Base-by-base conservation (phyloP, 2,888 invertebrate genomes). In the Apamea monoglypha region DNA sequence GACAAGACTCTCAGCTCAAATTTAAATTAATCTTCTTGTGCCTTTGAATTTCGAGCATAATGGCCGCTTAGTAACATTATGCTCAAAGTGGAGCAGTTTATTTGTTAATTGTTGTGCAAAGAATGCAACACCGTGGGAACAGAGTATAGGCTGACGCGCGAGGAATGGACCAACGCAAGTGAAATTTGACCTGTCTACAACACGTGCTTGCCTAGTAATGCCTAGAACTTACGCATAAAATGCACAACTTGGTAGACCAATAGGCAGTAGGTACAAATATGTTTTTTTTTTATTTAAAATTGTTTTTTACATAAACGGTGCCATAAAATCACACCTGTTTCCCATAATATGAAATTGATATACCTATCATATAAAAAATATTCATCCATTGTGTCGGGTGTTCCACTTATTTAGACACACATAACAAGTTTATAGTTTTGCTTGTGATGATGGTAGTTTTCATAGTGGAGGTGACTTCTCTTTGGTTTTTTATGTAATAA, bases 41-140 rank as follows among this genome's bases (percentile, higher is more conserved):
- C 7, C 21, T 73, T 81, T 81, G 53, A 85, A 82, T 76, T 85
- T 47, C 56, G 36, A 73, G 73, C 76, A 81, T 70, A 79, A 68
- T 83, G 74, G 56, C 16, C 53, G 64, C 71, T 81, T 80, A 68
- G 75, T 81, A 82, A 79, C 82, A 78, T 72, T 66, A 75, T 73
- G 53, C 78, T 75, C 63, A 16, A 86, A 89, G 71, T 86, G 76
- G 86, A 81, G 74, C 84, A 83, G 50, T 89, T 86, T 86, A 75
- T 87, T 85, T 74, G 74, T 81, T 84, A 85, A 90, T 88, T 83
- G 82, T 85, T 88, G 83, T 81, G 90, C 82, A 88, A 90, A 91
- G 87, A 91, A 89, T 89, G 88, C 91, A 90, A 91, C 82, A 89
- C 89, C 91, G 92, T 92, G 92, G 90, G 92, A 92, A 92, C 80